A percentile compares a stretch with the other conserved stretches of the same genome.
These are phyloP conservation scores for Brenthis daphne DNA, from an alignment of 2,888 invertebrate genomes.

Conservation along the genomic window DNA sequence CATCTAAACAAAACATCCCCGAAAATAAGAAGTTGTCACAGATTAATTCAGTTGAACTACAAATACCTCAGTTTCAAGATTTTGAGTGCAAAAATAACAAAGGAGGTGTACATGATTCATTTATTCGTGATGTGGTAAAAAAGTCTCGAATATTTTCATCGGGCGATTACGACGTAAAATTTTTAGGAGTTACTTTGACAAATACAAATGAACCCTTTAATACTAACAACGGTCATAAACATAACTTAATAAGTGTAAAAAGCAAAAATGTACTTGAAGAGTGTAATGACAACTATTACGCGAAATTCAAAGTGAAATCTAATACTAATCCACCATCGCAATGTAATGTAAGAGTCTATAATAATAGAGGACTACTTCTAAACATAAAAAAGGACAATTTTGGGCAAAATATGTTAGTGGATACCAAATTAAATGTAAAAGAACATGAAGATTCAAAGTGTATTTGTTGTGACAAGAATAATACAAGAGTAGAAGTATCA, in stretches of 20 bases:
- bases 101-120: constrained; percentile 33
- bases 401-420: neutral
- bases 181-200: constrained; percentile 68
- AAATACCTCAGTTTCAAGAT: constrained; percentile 9
- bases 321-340: neutral
- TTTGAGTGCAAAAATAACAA: constrained; percentile 24
- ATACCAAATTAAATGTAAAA: constrained; percentile 1
- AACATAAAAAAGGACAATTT: neutral
- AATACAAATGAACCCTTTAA: constrained; percentile 41
- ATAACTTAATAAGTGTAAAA: neutral
- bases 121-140: constrained; percentile 40
- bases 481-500: constrained; percentile 43
- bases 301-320: neutral
- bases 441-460: constrained; percentile 42
- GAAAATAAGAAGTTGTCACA: constrained; percentile 25
- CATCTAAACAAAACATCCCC: constrained; percentile 17
- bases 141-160: constrained; percentile 42
- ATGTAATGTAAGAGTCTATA: neutral
- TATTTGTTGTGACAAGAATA: constrained; percentile 55
- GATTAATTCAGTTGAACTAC: constrained; percentile 18
- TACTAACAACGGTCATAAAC: too few relatives aligned
- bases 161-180: constrained; percentile 58
- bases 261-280: too few relatives aligned
- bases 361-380: neutral
- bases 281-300: too few relatives aligned